phyloP scores from a whole-genome alignment of 1,140 invertebrate genomes.

The Whitmania pigra region DNA sequence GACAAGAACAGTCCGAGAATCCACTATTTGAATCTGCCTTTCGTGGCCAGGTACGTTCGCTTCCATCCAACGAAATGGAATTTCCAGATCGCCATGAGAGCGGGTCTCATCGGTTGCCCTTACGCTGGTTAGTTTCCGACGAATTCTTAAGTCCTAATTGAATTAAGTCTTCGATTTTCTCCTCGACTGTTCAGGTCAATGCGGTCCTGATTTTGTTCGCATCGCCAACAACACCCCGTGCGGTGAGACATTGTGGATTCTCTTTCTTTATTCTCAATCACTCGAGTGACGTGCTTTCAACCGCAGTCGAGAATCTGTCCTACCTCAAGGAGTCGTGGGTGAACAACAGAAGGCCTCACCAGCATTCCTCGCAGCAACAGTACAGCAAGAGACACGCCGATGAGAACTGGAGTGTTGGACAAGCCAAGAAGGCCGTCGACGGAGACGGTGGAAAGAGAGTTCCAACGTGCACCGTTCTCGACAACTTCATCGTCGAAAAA shows the following conservation, averaged over 20 bases:
- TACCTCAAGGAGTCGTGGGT: constrained; percentile 48
- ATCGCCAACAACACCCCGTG: constrained; percentile 47
- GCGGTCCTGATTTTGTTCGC: constrained; percentile 46
- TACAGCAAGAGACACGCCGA: constrained; percentile 39
- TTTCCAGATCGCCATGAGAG: constrained; percentile 45
- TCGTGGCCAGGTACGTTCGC: constrained; percentile 46
- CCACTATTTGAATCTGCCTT: constrained; percentile 49
- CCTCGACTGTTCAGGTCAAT: constrained; percentile 31
- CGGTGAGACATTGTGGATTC: constrained; percentile 36
- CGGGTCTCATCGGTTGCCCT: constrained; percentile 47
- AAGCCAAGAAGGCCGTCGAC: constrained; percentile 47
- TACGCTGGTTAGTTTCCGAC: constrained; percentile 36
- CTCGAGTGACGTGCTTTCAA: constrained; percentile 15
- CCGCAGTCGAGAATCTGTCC: constrained; percentile 48
- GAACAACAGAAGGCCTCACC: constrained; percentile 45
- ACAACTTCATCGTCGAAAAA: constrained; percentile 49
- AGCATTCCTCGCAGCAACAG: neutral
- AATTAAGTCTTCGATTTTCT: neutral
- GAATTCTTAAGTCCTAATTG: neutral
- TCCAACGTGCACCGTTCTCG: constrained; percentile 47
- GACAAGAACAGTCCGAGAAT: constrained; percentile 46
- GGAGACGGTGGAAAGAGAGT: constrained; percentile 40
- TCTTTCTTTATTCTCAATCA: neutral
- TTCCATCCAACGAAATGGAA: constrained; percentile 48
- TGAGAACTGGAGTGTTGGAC: constrained; percentile 32